These are phyloP conservation scores for Taenioides sp. DNA, from an alignment of 2,797 vertebrate species.

Conservation along the genomic window DNA sequence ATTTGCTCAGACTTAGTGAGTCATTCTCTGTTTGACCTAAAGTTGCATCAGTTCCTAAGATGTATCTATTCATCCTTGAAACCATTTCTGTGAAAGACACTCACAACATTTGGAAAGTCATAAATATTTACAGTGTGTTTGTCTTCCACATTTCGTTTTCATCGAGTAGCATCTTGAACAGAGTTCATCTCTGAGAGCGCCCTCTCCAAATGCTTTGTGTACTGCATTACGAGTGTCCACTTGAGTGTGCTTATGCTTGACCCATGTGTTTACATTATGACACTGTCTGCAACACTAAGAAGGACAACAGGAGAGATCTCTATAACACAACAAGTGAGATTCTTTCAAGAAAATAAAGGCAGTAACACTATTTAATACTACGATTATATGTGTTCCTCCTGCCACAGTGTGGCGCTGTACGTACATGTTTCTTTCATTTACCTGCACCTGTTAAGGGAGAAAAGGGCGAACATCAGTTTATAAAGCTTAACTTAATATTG, in stretches of 20 bases:
- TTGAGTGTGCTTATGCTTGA: conserved; percentile 16
- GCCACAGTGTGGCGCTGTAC: too few relatives aligned
- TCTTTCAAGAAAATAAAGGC: too few relatives aligned
- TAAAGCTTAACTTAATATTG: too few relatives aligned
- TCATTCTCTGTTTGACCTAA: background rate
- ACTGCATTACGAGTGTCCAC: conserved; percentile 14
- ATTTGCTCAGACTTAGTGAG: background rate
- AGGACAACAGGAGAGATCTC: conserved; percentile 22
- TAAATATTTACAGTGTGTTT: conserved; percentile 9
- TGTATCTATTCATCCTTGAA: background rate
- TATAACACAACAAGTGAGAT: too few relatives aligned
- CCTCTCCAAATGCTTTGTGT: conserved; percentile 14
- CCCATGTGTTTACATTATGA: conserved; percentile 19
- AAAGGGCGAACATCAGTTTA: too few relatives aligned
- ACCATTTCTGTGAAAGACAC: background rate
- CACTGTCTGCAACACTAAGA: conserved; percentile 33
- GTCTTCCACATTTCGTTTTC: conserved; percentile 12
- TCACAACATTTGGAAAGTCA: background rate
- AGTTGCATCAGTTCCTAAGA: background rate
- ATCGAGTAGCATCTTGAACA: conserved; percentile 6
- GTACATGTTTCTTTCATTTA: too few relatives aligned
- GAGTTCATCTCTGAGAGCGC: conserved; percentile 20
- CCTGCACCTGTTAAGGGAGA: too few relatives aligned
- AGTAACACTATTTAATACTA: too few relatives aligned
- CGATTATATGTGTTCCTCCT: too few relatives aligned